Percentiles rank a stretch among this genome's conserved stretches.
phyloP scores from a whole-genome alignment of 1,140 invertebrate genomes.

The Drosophila albomicans region DNA sequence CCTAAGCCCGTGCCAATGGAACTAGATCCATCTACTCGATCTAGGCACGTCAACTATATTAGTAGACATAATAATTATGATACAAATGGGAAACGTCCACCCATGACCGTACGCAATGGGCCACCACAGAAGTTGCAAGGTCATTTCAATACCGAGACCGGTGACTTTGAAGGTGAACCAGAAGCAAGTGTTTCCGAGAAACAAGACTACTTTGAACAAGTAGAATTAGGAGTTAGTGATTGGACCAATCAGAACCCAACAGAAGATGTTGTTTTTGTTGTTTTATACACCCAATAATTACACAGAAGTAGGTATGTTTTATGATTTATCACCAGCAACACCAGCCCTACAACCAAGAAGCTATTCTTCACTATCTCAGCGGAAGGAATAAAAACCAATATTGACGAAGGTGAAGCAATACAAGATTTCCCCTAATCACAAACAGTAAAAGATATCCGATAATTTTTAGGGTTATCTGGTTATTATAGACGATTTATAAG shows the following conservation, averaged over 20 bases:
- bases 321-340: no score
- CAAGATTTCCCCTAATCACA: slow-evolving; percentile 29
- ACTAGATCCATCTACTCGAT: neutral
- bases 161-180: no score
- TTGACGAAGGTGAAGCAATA: slow-evolving; percentile 7
- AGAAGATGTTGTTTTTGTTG: neutral
- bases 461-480: slow-evolving; percentile 48
- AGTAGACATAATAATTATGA: neutral
- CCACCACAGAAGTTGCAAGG: neutral
- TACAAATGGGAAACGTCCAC: neutral
- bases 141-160: neutral
- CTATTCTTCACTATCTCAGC: slow-evolving; percentile 30
- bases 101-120: neutral
- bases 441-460: slow-evolving; percentile 27
- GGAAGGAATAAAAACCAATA: slow-evolving; percentile 45
- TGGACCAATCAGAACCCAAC: no score
- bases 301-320: neutral
- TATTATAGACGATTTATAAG: slow-evolving; percentile 4
- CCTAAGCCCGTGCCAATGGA: neutral
- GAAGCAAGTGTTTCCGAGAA: no score
- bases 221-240: no score
- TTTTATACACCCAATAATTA: slow-evolving; percentile 3
- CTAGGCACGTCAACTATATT: neutral
- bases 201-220: no score
- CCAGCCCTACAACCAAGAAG: neutral